Evolutionary conservation across 2,797 vertebrate species (phyloP), one percentile per base, ranked within the genome.

Genomic region (Columba guinea): DNA sequence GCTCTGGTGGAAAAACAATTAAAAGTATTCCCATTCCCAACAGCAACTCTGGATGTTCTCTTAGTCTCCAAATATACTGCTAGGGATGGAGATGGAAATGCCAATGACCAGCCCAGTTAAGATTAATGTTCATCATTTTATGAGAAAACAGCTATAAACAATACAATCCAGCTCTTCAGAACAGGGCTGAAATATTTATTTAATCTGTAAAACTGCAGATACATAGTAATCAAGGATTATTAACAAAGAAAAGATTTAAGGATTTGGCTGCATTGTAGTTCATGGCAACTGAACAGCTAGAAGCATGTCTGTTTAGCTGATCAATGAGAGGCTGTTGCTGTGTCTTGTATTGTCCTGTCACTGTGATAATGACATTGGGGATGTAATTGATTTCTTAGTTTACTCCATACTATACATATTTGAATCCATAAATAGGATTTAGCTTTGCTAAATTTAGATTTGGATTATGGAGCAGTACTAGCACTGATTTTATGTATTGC

Each of bases 1-100:
- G 70, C 77, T 96, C 13, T 27, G 34, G 55, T 86, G 28, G 65
- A 74, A 95, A 97, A 95, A 23, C 60, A 48, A 93, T 96, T 97
- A 97, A 52, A 84, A 70, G 24, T 39, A 71, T 96, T 59, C 70
- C 44, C 71, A 92, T 24, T 76, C 37, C 37, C 37, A 96, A 95
- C 37, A 89, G 9, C 41, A 79, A 34, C 62, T 95, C 81, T 80
- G 77, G 52, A 76, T 89, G 44, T 71, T 87, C 58, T 93, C 44
- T 63, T 89, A 67, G 35, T 52, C 67, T 87, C 73, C 91, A 91
- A 90, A 94, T 95, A 80, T 48, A 82, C 56, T 51, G 34, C 82
- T 64, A 70, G 56, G 67, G 80, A 69, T 83, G 34, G 89, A 69
- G 59, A 80, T 64, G n/a, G 68, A 92, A 90, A 95, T 78, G 32